Conservation (phyloP, 2,888 invertebrate genomes). For the Dryobotodes eremita region DNA sequence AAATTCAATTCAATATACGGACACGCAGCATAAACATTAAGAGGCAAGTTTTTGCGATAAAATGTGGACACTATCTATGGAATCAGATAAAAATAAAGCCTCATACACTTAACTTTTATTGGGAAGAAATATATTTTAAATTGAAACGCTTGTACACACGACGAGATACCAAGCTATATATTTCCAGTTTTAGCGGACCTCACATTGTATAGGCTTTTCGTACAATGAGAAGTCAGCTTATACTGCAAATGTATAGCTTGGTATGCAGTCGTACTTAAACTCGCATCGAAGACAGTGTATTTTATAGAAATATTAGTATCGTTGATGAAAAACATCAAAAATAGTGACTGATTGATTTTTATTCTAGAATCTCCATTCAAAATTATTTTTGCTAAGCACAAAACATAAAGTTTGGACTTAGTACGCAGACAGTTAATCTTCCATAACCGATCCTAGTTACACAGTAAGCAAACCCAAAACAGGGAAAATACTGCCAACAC, state of each 20-base stretch:
- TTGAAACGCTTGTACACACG: constrained; percentile 15
- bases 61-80: constrained; percentile 59
- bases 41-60: constrained; percentile 55
- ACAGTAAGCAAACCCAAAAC: not conserved
- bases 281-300: not conserved
- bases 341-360: not conserved
- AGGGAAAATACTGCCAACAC: not conserved
- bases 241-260: too few species aligned
- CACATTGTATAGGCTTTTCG: too few species aligned
- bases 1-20: constrained; percentile 62
- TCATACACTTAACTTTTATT: constrained; percentile 33
- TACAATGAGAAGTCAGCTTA: too few species aligned
- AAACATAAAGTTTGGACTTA: not conserved
- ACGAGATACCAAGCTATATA: too few species aligned
- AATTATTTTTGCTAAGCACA: not conserved
- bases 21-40: constrained; percentile 54
- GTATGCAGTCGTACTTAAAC: too few species aligned
- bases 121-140: constrained; percentile 19
- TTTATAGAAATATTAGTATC: constrained; percentile 38
- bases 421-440: not conserved
- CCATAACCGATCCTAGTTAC: not conserved
- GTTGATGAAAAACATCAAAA: constrained; percentile 2
- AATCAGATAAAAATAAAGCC: constrained; percentile 58
- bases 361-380: not conserved
- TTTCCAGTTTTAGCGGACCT: too few species aligned